Evolutionary conservation across 2,888 invertebrate species (phyloP), one percentile per base, ranked within the genome.

Genomic region (Polyommatus iphigenia): DNA sequence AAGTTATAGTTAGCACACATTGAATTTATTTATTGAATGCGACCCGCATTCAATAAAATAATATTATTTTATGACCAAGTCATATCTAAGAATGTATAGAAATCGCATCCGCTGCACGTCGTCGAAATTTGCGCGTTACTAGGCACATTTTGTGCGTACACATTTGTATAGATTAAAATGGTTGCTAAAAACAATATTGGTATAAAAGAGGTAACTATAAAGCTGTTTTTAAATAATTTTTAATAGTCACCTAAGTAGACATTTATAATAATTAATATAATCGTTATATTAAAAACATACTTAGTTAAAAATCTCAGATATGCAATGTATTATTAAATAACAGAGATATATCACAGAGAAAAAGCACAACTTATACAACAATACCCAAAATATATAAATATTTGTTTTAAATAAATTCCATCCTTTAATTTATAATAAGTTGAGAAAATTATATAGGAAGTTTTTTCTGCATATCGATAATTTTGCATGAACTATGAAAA

Each of bases 321-420:
- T 67, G 67, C 67, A 67, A 62, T 62, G 13, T 67, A 15, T 24
- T 24, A 29, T 67, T 67, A 32, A 67, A 67, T 15, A 67, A 67
- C 29, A 67, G 6, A 67, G 6, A 18, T 67, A 67, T 67, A 67
- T 67, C 67, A 67, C 67, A 67, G 67, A 62, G 62, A 67, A 67
- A 29, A 29, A 67, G 32, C 67, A 67, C 67, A 67, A 67, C 24
- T 24, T 29, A 67, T 24, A 67, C 4, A 62, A 62, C n/a, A 15
- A 67, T 20, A 62, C 24, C 8, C 1, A 4, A 3, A 13, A 4
- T 13, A 24, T 4, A 4, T 62, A 62, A 3, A 62, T 24, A 54
- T 54, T 54, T 54, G 18, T 50, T 50, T 50, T 50, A 50, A 50
- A 18, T 54, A 18, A 18, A 54, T 54, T 54, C 18, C 54, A 54